Conservation (phyloP, 2,797 vertebrate genomes). For the Xenops minutus region DNA sequence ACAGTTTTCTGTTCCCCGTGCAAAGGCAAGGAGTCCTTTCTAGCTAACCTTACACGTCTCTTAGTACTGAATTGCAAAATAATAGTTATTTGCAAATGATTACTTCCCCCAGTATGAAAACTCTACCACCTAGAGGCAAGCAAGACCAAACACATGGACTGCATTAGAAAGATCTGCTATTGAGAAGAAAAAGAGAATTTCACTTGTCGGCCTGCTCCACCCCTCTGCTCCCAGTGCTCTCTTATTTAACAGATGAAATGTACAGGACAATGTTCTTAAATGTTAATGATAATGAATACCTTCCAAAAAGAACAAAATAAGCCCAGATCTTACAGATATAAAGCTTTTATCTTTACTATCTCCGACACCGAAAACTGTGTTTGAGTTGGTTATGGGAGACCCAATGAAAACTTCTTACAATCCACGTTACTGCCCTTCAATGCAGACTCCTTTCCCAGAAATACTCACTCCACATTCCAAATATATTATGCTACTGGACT, state of each 20-base stretch:
- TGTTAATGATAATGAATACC: conserved; percentile 17
- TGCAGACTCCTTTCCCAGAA: neutral
- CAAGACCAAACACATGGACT: conserved; percentile 48
- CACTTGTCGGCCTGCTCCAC: conserved; percentile 24
- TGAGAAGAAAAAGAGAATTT: conserved; percentile 49
- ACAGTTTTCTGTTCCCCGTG: neutral
- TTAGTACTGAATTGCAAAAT: neutral
- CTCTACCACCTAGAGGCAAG: conserved; percentile 31
- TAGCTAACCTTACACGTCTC: neutral
- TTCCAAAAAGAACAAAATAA: conserved; percentile 33
- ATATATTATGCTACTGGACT: neutral
- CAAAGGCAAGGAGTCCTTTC: neutral
- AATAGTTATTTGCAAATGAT: neutral
- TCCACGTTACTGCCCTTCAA: neutral
- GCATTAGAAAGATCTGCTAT: conserved; percentile 37
- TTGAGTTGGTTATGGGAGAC: conserved; percentile 2
- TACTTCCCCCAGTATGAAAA: conserved; percentile 27
- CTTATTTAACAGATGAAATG: conserved; percentile 35
- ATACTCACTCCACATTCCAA: neutral
- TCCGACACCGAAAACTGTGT: neutral
- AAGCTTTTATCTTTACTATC: conserved; percentile 39
- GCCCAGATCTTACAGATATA: conserved; percentile 21
- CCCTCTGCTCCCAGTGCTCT: conserved; percentile 2
- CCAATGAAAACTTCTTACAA: neutral
- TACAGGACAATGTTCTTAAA: conserved; percentile 2